Evolutionary conservation across 2,888 invertebrate species (phyloP).

Genomic region (Rotaria macrura): DNA sequence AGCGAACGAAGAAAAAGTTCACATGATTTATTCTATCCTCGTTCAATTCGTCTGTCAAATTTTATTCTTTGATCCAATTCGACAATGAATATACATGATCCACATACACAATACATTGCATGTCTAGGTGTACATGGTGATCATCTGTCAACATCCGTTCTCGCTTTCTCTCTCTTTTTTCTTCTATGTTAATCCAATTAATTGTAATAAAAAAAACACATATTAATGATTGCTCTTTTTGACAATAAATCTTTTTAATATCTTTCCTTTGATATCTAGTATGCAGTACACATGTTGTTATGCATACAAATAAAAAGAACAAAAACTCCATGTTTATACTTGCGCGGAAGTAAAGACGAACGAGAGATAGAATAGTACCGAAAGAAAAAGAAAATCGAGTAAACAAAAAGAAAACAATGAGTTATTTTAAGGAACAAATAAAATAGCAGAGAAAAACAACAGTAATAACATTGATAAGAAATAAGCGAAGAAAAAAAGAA

Average conservation of each 20-base stretch:
- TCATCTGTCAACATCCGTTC: not conserved
- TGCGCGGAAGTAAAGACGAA: not conserved
- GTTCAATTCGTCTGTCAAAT: not conserved
- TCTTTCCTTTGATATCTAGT: not conserved
- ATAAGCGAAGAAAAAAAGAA: no score
- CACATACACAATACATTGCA: not conserved
- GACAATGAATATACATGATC: not conserved
- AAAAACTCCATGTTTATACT: not conserved
- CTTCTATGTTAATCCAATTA: not conserved
- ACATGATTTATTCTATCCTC: not conserved
- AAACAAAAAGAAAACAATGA: not conserved
- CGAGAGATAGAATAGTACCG: no score
- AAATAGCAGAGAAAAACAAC: not conserved
- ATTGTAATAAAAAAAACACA: not conserved
- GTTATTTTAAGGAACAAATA: not conserved
- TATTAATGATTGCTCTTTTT: not conserved
- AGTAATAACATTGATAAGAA: no score
- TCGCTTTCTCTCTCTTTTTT: not conserved
- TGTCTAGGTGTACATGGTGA: not conserved
- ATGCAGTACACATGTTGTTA: not conserved
- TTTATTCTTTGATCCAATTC: not conserved
- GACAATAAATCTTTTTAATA: not conserved
- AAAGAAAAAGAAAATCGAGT: no score
- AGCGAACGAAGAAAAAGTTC: not conserved
- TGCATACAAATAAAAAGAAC: not conserved